phyloP scores from a whole-genome alignment of 2,888 invertebrate genomes.

The Timandra comae region DNA sequence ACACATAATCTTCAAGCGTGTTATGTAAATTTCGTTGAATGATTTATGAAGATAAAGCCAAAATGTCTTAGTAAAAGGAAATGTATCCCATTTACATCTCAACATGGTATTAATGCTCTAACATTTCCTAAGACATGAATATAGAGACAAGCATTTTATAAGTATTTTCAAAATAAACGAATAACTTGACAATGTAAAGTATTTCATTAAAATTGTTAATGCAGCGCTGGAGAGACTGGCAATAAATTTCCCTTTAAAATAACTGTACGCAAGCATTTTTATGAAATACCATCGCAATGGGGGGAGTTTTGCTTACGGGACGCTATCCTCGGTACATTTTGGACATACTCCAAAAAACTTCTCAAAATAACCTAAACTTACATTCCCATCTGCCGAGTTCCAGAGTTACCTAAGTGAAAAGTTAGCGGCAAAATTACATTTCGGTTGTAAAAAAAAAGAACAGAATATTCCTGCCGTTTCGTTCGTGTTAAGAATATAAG shows the following conservation, averaged over 20 bases:
- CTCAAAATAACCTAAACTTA: slow-evolving; percentile 52
- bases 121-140: no score
- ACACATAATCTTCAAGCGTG: no score
- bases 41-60: no score
- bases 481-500: slow-evolving; percentile 59
- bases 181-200: slow-evolving; percentile 12
- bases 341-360: slow-evolving; percentile 59
- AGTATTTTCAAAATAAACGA: neutral
- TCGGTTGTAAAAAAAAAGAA: slow-evolving; percentile 36
- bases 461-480: slow-evolving; percentile 28
- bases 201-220: slow-evolving; percentile 25
- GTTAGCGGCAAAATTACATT: slow-evolving; percentile 59
- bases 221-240: slow-evolving; percentile 14
- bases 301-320: slow-evolving; percentile 10
- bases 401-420: slow-evolving; percentile 56
- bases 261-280: slow-evolving; percentile 22
- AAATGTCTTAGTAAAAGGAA: no score
- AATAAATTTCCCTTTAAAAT: slow-evolving; percentile 18
- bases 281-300: slow-evolving; percentile 20
- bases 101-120: no score
- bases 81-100: no score
- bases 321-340: slow-evolving; percentile 40
- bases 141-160: no score
- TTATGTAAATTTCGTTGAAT: no score
- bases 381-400: slow-evolving; percentile 42